These are phyloP conservation scores for Xenentodon cancila DNA, from an alignment of 2,797 vertebrate species.

Conservation along the genomic window DNA sequence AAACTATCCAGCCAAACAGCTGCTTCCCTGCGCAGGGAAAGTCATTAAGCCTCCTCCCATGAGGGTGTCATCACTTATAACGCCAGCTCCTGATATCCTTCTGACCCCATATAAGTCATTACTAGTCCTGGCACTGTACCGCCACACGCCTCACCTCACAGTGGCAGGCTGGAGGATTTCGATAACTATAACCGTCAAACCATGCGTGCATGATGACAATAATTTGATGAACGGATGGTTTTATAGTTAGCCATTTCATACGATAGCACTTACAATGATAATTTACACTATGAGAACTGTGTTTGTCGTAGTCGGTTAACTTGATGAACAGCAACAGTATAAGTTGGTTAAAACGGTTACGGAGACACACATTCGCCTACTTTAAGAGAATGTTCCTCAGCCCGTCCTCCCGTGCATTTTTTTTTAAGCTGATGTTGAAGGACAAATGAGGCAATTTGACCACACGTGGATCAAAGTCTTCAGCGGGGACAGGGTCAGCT, in stretches of 20 bases:
- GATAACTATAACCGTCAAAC: constrained; percentile 50
- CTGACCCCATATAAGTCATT: constrained; percentile 74
- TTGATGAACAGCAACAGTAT: constrained; percentile 31
- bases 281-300: constrained; percentile 42
- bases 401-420: constrained; percentile 19
- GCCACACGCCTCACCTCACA: constrained; percentile 46
- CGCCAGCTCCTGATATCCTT: constrained; percentile 69
- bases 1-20: constrained; percentile 46
- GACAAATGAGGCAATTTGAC: constrained; percentile 35
- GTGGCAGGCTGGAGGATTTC: constrained; percentile 45
- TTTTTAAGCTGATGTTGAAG: constrained; percentile 32
- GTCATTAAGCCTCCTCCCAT: constrained; percentile 71
- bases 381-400: constrained; percentile 2
- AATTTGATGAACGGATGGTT: constrained; percentile 54
- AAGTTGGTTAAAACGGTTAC: constrained; percentile 21
- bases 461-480: constrained; percentile 35
- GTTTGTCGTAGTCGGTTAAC: constrained; percentile 46
- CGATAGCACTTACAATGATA: constrained; percentile 50
- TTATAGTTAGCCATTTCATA: constrained; percentile 53
- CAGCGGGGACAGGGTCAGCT: constrained; percentile 11
- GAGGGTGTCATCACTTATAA: constrained; percentile 73
- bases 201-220: constrained; percentile 52
- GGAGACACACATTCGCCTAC: constrained; percentile 9
- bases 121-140: constrained; percentile 55
- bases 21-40: constrained; percentile 50